phyloP scores from a whole-genome alignment of 2,113 vertebrate genomes.

The Dicrurus megarhynchus region DNA sequence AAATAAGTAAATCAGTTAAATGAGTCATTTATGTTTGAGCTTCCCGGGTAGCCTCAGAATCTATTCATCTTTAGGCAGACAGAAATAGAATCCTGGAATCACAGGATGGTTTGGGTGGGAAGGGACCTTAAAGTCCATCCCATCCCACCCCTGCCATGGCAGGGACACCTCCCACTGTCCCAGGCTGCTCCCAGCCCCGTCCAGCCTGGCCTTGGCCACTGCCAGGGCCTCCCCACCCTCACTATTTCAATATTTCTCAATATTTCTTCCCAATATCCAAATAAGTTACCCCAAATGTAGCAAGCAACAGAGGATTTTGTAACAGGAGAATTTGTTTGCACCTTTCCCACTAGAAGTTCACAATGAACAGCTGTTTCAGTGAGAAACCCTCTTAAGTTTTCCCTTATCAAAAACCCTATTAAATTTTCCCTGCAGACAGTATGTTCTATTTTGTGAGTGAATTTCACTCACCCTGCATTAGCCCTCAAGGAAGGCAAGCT shows the following conservation, averaged over 20 bases:
- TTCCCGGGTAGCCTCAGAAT: background rate
- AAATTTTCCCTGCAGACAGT: background rate
- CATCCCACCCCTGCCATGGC: rapidly evolving
- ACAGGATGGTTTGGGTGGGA: background rate
- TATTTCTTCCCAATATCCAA: background rate
- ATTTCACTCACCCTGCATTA: background rate
- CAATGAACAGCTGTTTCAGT: background rate
- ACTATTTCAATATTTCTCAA: background rate
- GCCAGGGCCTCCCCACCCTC: background rate
- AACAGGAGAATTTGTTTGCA: background rate
- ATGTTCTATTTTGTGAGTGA: background rate
- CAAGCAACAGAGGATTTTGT: background rate
- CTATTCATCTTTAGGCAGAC: background rate
- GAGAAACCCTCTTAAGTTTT: background rate
- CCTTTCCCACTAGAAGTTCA: background rate
- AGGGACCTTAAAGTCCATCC: background rate
- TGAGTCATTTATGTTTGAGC: background rate
- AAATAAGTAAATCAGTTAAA: background rate
- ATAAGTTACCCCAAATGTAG: background rate
- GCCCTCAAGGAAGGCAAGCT: background rate
- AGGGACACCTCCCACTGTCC: background rate
- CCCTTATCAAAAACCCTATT: background rate
- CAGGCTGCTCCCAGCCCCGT: background rate
- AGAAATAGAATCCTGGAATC: background rate
- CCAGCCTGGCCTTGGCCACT: background rate